A percentile compares a stretch with the other conserved stretches of the same genome.
Conservation (phyloP, 2,888 invertebrate genomes). For the Dasysyrphus albostriatus region DNA sequence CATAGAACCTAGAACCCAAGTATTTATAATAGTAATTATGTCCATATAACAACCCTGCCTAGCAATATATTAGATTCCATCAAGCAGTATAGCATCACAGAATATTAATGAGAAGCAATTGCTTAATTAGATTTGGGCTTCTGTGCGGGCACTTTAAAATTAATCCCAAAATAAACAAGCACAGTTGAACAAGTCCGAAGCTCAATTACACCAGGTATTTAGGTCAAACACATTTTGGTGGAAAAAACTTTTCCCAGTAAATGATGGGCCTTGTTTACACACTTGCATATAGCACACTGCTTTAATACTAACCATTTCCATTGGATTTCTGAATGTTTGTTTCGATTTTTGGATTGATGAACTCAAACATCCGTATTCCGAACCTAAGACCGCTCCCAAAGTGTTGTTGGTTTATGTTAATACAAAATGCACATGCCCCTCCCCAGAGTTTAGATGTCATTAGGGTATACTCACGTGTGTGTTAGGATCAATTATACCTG, state of each 20-base stretch:
- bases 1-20: too few species aligned
- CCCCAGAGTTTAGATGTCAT: constrained; percentile 49
- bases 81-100: constrained; percentile 26
- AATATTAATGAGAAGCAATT: constrained; percentile 66
- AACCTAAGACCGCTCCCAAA: too few species aligned
- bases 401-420: constrained; percentile 62
- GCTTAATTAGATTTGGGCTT: constrained; percentile 71
- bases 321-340: constrained; percentile 40
- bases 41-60: constrained; percentile 10
- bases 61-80: constrained; percentile 37
- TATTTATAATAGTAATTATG: too few species aligned
- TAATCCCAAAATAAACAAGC: constrained; percentile 60
- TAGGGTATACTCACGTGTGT: constrained; percentile 60
- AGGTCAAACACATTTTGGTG: constrained; percentile 45
- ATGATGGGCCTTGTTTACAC: constrained; percentile 33
- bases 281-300: constrained; percentile 11
- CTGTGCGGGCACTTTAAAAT: constrained; percentile 59
- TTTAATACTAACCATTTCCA: constrained; percentile 37
- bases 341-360: constrained; percentile 28
- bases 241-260: constrained; percentile 2
- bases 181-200: constrained; percentile 25
- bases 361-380: constrained; percentile 23
- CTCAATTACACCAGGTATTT: constrained; percentile 70
- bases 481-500: constrained; percentile 63
- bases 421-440: constrained; percentile 29